Base-by-base conservation (phyloP, 1,140 invertebrate species). In the Hypothenemus hampei region DNA sequence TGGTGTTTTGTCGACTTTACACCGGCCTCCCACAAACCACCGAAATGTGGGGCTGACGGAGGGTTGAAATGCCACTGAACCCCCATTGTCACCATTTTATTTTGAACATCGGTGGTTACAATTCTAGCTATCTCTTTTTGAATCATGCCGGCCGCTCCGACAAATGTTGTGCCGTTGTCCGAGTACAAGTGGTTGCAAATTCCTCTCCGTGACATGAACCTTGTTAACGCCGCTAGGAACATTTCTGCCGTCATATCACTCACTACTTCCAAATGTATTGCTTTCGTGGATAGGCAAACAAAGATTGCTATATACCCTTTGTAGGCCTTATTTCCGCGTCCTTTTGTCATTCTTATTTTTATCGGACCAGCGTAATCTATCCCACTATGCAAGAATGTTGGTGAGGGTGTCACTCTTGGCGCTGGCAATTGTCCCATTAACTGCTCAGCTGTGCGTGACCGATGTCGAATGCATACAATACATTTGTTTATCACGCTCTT, bases 201-300 rank as follows among this genome's bases (percentile, higher is more conserved):
- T n/a, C n/a, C n/a, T n/a, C n/a, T n/a, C n/a, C n/a, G n/a, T n/a
- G n/a, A n/a, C n/a, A n/a, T n/a, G n/a, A n/a, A n/a, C n/a, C n/a
- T n/a, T n/a, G n/a, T n/a, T 57, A 35, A 48, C 20, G 45, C 45
- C 6, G 10, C 18, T 33, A 47, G 16, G 18, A 47, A 31, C 5
- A 4, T 33, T 8, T 47, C 24, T 8, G 45, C 18, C 11, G 45
- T 8, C n/a, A 47, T 10, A 7, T 47, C 45, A 4, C 7, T 36
- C 4, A 36, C 45, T 19, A 47, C 5, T 36, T 47, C 45, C 18
- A 47, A 8, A 47, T 47, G 45, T 15, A 47, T 10, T 8, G 45
- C 45, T 24, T 47, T 47, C 13, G 45, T 47, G 5, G 45, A 47
- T 7, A 47, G 13, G 16, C 45, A 47, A 31, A 47, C 21, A 52